Conservation (phyloP, 2,113 vertebrate species). For the Embiotoca jacksoni region DNA sequence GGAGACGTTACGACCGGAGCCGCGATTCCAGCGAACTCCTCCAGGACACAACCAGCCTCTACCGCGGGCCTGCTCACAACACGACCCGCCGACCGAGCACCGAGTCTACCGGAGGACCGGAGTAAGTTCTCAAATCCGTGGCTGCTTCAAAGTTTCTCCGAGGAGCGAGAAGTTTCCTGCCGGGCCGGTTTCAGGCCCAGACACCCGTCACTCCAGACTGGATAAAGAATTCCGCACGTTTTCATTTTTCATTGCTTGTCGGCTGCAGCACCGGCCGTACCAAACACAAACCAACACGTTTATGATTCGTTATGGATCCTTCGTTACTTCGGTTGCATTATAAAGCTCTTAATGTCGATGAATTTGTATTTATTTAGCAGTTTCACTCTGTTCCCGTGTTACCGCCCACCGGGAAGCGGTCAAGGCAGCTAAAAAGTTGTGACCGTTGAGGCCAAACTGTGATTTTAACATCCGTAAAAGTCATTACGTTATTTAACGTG, state of each 20-base stretch:
- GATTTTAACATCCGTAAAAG: not conserved
- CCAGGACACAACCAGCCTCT: not conserved
- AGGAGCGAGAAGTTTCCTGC: slow-evolving; percentile 44
- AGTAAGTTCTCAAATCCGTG: slow-evolving; percentile 34
- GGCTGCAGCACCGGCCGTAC: rapidly evolving
- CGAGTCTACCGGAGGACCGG: rapidly evolving
- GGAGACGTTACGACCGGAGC: slow-evolving; percentile 33
- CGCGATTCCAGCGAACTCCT: not conserved
- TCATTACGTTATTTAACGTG: not conserved
- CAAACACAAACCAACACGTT: rapidly evolving
- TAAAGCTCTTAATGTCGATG: rapidly evolving
- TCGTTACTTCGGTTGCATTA: not conserved
- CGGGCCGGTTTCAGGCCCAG: slow-evolving; percentile 56
- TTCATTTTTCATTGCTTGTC: not conserved
- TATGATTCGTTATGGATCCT: rapidly evolving
- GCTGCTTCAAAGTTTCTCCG: slow-evolving; percentile 21
- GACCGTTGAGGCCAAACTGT: not conserved
- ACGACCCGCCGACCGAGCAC: not conserved
- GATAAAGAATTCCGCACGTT: not conserved
- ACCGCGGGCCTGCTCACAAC: not conserved
- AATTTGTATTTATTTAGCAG: not conserved
- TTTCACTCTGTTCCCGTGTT: not conserved
- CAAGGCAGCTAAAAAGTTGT: not conserved
- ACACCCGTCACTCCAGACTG: slow-evolving; percentile 22
- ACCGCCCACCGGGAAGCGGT: not conserved